A percentile compares a stretch with the other conserved stretches of the same genome.
These are phyloP conservation scores for Microchrysa polita DNA, from an alignment of 2,888 invertebrate species.

Conservation along the genomic window DNA sequence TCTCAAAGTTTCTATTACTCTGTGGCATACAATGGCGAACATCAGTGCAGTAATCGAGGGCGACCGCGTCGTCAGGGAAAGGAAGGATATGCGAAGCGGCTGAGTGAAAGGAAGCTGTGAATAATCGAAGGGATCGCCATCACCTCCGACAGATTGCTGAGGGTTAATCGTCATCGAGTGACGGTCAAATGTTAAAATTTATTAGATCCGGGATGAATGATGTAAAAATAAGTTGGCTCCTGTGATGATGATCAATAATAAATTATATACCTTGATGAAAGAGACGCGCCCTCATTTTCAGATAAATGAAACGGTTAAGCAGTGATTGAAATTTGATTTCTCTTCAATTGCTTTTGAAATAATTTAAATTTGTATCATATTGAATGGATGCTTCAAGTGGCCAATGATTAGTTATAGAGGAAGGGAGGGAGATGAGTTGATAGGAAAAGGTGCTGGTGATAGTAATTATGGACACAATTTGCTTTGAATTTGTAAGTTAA, in stretches of 20 bases:
- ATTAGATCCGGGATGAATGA: conserved; percentile 38
- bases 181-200: conserved; percentile 35
- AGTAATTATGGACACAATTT: no score
- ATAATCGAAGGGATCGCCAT: conserved; percentile 1
- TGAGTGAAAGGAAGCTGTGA: conserved; percentile 14
- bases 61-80: not conserved
- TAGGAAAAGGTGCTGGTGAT: not conserved
- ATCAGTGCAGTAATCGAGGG: not conserved
- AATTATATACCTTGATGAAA: conserved; percentile 27
- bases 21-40: conserved; percentile 12
- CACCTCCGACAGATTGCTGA: not conserved
- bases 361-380: conserved; percentile 33
- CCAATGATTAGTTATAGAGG: not conserved
- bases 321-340: conserved; percentile 40
- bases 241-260: conserved; percentile 37
- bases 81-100: not conserved
- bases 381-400: not conserved
- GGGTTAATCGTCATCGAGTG: not conserved
- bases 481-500: no score
- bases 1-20: conserved; percentile 42
- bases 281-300: not conserved
- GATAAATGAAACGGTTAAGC: conserved; percentile 36
- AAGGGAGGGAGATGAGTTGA: not conserved
- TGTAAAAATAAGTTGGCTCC: conserved; percentile 41
- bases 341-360: conserved; percentile 31